Evolutionary conservation across 2,797 vertebrate species (phyloP).

Genomic region (Danio jaintianensis): DNA sequence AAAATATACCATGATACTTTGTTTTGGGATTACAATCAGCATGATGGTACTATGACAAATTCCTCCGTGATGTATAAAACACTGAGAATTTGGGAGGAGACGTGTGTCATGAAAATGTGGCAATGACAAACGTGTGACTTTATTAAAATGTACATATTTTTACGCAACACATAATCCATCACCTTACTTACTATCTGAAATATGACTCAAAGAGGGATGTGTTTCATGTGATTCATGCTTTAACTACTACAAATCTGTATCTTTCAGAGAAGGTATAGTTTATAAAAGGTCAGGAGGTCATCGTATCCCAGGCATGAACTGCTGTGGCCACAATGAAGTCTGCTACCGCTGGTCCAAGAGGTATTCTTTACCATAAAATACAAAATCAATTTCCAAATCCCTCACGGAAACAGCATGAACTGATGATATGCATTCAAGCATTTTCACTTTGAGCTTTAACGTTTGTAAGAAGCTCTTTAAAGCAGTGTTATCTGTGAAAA

Average conservation of each 20-base stretch:
- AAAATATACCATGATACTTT: neutral
- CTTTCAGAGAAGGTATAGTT: conserved; percentile 92
- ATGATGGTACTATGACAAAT: neutral
- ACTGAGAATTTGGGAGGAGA: neutral
- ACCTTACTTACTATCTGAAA: neutral
- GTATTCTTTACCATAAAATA: conserved; percentile 67
- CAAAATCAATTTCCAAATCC: neutral
- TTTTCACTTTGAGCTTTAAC: conserved; percentile 28
- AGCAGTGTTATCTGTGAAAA: conserved; percentile 30
- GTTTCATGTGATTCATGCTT: neutral
- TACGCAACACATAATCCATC: neutral
- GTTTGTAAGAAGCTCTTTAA: conserved; percentile 3
- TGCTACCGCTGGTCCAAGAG: conserved; percentile 98
- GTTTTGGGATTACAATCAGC: neutral
- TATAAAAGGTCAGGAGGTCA: conserved; percentile 96
- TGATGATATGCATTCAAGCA: neutral
- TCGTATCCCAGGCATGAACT: conserved; percentile 95
- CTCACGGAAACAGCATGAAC: neutral
- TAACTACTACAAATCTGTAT: neutral
- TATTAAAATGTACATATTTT: neutral
- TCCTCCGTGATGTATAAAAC: neutral
- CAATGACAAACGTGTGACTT: neutral
- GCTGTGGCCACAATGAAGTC: conserved; percentile 90
- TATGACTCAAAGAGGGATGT: neutral
- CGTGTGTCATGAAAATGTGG: neutral